Evolutionary conservation across 2,113 vertebrate genomes (phyloP).

Genomic region (Notothenia rossii): DNA sequence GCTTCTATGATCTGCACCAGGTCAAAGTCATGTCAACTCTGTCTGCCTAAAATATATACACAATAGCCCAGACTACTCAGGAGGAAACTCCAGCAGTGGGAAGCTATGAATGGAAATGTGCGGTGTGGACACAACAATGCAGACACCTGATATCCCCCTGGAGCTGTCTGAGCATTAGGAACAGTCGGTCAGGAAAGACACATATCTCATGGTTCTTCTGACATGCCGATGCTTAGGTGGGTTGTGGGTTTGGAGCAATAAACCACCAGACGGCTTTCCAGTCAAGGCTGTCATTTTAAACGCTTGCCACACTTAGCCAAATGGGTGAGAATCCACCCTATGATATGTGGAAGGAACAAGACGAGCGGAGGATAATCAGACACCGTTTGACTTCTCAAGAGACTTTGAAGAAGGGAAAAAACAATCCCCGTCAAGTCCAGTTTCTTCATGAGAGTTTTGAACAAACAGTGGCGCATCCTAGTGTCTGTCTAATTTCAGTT

Average conservation of each 20-base stretch:
- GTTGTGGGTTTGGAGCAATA: conserved; percentile 21
- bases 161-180: neutral
- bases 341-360: conserved; percentile 40
- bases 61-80: neutral
- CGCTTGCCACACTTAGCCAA: neutral
- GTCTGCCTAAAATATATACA: conserved; percentile 14
- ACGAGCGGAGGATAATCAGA: conserved; percentile 17
- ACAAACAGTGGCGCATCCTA: neutral
- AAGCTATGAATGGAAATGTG: neutral
- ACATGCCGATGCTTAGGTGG: conserved; percentile 11
- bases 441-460: neutral
- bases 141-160: conserved; percentile 40
- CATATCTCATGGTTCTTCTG: neutral
- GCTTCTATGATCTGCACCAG: conserved; percentile 10
- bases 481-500: conserved; percentile 32
- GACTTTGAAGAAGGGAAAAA: neutral
- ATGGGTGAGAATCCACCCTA: conserved; percentile 4
- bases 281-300: conserved; percentile 46
- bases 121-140: neutral
- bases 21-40: conserved; percentile 25
- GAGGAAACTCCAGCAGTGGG: conserved; percentile 36
- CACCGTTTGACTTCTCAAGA: neutral
- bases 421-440: neutral
- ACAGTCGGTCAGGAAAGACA: neutral
- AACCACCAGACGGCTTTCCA: conserved; percentile 51